phyloP scores from a whole-genome alignment of 2,113 vertebrate genomes.

The Siniperca chuatsi region DNA sequence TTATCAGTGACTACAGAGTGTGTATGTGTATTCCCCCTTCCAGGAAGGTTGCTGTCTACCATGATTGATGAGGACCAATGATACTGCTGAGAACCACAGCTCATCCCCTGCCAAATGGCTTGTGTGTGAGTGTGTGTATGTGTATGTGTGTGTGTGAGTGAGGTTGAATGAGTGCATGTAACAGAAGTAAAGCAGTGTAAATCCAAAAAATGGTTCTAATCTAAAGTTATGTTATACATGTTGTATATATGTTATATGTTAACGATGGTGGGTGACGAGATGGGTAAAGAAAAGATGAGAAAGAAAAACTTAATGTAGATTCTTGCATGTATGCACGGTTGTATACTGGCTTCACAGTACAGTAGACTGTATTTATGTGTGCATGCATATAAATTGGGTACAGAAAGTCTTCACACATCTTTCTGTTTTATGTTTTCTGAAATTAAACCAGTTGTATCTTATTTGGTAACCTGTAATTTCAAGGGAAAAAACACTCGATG shows the following conservation, averaged over 20 bases:
- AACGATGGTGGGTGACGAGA: not conserved
- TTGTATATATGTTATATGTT: not conserved
- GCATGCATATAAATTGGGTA: no score
- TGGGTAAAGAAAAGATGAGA: not conserved
- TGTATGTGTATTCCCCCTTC: slow-evolving; percentile 58
- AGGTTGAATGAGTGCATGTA: slow-evolving; percentile 6
- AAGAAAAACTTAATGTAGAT: not conserved
- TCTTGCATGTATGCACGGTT: not conserved
- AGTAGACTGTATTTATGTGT: not conserved
- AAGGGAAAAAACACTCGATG: not conserved
- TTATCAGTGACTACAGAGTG: slow-evolving; percentile 72
- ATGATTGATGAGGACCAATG: slow-evolving; percentile 74
- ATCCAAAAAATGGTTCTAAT: not conserved
- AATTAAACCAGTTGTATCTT: not conserved
- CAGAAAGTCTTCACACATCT: not conserved
- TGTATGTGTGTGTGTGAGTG: slow-evolving; percentile 28
- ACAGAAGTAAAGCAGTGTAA: not conserved
- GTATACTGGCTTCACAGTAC: not conserved
- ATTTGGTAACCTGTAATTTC: not conserved
- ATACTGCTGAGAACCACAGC: slow-evolving; percentile 69
- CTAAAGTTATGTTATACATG: not conserved
- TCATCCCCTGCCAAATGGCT: slow-evolving; percentile 52
- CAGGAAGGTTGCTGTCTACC: slow-evolving; percentile 71
- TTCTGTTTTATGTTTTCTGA: not conserved
- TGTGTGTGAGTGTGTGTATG: slow-evolving; percentile 35